Evolutionary conservation across 1,140 invertebrate genomes (phyloP).

Genomic region (Drosophila pachea): DNA sequence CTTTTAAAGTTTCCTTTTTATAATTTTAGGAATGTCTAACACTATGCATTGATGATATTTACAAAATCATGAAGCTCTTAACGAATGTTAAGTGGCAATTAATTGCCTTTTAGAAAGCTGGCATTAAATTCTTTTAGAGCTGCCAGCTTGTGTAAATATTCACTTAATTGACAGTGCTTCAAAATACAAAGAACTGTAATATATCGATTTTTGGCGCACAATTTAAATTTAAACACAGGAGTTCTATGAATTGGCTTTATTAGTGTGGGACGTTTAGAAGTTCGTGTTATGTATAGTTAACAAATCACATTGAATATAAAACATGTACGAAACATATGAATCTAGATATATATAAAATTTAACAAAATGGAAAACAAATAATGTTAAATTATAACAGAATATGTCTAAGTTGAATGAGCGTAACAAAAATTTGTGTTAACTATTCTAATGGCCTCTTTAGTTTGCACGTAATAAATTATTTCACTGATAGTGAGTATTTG

Average conservation of each 20-base stretch:
- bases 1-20: not conserved
- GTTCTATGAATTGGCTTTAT: slow-evolving; percentile 63
- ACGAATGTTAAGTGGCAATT: slow-evolving; percentile 22
- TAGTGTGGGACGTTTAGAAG: slow-evolving; percentile 74
- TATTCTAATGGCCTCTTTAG: slow-evolving; percentile 30
- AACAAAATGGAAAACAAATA: slow-evolving; percentile 49
- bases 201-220: slow-evolving; percentile 8
- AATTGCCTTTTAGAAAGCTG: slow-evolving; percentile 4
- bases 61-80: not conserved
- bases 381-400: slow-evolving; percentile 54
- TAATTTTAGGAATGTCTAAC: not conserved
- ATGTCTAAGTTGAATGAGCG: slow-evolving; percentile 39
- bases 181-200: not conserved
- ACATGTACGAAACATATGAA: slow-evolving; percentile 11
- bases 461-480: slow-evolving; percentile 17
- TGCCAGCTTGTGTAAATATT: slow-evolving; percentile 9
- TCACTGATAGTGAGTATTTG: not conserved
- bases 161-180: not conserved
- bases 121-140: slow-evolving; percentile 2
- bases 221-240: slow-evolving; percentile 26
- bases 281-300: slow-evolving; percentile 60
- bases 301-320: slow-evolving; percentile 71
- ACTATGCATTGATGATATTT: not conserved
- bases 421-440: slow-evolving; percentile 51
- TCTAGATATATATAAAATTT: slow-evolving; percentile 27